Base-by-base conservation (phyloP, 2,888 invertebrate species). In the Heliconius hortense region DNA sequence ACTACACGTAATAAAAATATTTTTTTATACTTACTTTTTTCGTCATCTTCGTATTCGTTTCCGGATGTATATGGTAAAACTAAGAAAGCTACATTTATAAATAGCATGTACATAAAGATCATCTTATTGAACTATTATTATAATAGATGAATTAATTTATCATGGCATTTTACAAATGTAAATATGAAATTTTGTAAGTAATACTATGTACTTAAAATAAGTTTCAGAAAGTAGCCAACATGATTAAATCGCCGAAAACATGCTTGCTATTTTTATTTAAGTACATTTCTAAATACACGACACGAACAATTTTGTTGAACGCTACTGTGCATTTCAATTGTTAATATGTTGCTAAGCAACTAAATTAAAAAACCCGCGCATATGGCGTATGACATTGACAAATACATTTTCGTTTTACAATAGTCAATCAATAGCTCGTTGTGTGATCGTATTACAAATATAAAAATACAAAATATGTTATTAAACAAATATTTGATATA, bases 341-440 rank as follows among this genome's bases (percentile, higher is more conserved):
- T 86, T 86, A 83, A 82, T 77, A 78, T 80, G 93, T 94, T 92
- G 93, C 93, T 84, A 86, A 82, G 93, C 90, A 90, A 94, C 93
- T 79, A 82, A 87, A 87, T 93, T 89, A 84, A 93, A 92, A 89
- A 87, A 85, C 91, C 89, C 93, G 93, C 90, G 89, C 80, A 56
- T 69, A 63, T 28, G 31, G 62, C 26, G 35, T 18, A 39, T 28
- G 71, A 71, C 39, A 72, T 74, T 72, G 66, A 68, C 69, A 76
- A 73, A 63, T 43, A 15, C 21, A 13, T 64, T 15, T 66, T 69
- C 67, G 71, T 21, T 64, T 43, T 39, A 24, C 15, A 69, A 69
- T 35, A 56, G n/a, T 31, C n/a, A 60, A 60, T 53, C n/a, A n/a
- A 56, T n/a, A 56, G 56, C 10, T 56, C 5, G 2, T 53, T 21